Conservation (phyloP, 2,113 vertebrate genomes). For the Apus apus region DNA sequence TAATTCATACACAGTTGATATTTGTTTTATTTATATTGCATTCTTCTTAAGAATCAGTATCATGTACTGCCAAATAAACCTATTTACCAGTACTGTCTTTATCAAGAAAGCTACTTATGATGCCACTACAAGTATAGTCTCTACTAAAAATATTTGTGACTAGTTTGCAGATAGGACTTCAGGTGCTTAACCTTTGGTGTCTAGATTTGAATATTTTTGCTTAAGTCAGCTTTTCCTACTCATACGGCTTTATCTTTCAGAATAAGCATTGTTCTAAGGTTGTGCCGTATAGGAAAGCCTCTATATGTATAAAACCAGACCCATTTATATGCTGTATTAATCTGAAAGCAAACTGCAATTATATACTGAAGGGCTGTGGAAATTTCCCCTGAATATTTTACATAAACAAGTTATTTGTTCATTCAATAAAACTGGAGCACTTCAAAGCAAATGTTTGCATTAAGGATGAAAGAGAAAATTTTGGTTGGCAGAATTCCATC, state of each 20-base stretch:
- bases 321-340: background rate
- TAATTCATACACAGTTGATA: background rate
- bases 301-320: background rate
- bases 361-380: constrained; percentile 35
- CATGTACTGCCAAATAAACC: background rate
- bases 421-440: constrained; percentile 62
- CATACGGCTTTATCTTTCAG: background rate
- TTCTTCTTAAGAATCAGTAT: background rate
- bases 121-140: background rate
- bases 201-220: background rate
- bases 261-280: background rate
- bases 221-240: background rate
- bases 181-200: background rate
- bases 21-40: background rate
- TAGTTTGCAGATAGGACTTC: background rate
- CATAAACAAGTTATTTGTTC: constrained; percentile 71
- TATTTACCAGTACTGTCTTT: background rate
- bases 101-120: background rate
- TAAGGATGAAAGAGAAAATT: constrained; percentile 70
- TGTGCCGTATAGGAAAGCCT: background rate
- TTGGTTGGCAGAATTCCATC: constrained; percentile 63
- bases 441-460: constrained; percentile 73
- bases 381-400: constrained; percentile 61
- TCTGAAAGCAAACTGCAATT: constrained; percentile 55
- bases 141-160: background rate